phyloP scores from a whole-genome alignment of 2,888 invertebrate genomes.

The Germaria angustata region DNA sequence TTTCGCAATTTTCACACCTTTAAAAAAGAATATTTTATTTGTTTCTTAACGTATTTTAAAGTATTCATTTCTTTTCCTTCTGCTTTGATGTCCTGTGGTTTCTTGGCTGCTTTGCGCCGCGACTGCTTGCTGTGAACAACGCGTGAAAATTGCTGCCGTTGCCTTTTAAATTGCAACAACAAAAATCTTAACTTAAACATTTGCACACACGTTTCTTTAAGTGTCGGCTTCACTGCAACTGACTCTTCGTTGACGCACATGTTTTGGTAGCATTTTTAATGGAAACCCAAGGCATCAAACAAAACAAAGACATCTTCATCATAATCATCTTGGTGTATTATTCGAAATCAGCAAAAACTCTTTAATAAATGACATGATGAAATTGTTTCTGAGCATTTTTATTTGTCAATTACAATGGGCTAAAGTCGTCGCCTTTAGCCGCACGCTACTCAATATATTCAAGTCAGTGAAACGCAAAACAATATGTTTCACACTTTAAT shows the following conservation, averaged over 20 bases:
- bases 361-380: slow-evolving; percentile 70
- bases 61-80: background rate
- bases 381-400: slow-evolving; percentile 30
- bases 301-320: slow-evolving; percentile 51
- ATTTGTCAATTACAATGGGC: background rate
- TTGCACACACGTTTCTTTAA: slow-evolving; percentile 44
- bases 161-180: slow-evolving; percentile 5
- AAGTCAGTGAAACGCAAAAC: too few species aligned
- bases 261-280: background rate
- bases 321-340: slow-evolving; percentile 29
- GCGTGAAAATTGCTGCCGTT: slow-evolving; percentile 70
- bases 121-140: slow-evolving; percentile 69
- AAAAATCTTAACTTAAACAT: background rate
- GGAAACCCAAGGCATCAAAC: background rate
- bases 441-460: background rate
- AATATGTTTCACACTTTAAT: too few species aligned
- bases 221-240: background rate
- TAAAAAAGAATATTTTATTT: background rate
- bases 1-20: slow-evolving; percentile 47
- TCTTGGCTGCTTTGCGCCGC: background rate
- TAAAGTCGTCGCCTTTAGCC: background rate
- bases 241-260: slow-evolving; percentile 8
- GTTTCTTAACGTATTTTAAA: slow-evolving; percentile 24
- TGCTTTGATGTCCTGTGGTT: slow-evolving; percentile 49
- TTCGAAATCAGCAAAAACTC: slow-evolving; percentile 60